phyloP scores from a whole-genome alignment of 1,140 invertebrate genomes.

The Drosophila navojoa region DNA sequence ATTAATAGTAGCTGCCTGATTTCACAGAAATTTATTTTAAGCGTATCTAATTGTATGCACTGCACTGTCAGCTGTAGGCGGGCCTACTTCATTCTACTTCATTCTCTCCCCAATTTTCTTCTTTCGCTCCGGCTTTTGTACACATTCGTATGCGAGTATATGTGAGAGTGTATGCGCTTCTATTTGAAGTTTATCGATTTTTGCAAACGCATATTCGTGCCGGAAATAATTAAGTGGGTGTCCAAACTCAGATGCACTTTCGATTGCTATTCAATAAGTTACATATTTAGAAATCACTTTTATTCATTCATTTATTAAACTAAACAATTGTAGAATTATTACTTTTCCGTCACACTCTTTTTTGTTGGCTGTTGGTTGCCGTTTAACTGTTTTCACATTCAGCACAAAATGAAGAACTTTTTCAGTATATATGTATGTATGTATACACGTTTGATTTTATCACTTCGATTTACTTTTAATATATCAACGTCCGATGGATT shows the following conservation, averaged over 20 bases:
- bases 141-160: slow-evolving; percentile 23
- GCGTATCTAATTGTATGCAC: slow-evolving; percentile 46
- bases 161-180: slow-evolving; percentile 27
- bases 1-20: slow-evolving; percentile 13
- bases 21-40: background rate
- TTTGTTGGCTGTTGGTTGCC: slow-evolving; percentile 25
- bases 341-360: slow-evolving; percentile 44
- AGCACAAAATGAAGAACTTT: slow-evolving; percentile 45
- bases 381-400: slow-evolving; percentile 36
- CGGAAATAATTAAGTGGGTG: slow-evolving; percentile 31
- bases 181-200: slow-evolving; percentile 74
- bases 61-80: slow-evolving; percentile 46
- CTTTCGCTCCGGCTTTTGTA: slow-evolving; percentile 32
- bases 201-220: slow-evolving; percentile 60
- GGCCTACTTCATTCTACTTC: slow-evolving; percentile 43
- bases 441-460: slow-evolving; percentile 57
- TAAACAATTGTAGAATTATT: slow-evolving; percentile 15
- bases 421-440: slow-evolving; percentile 43
- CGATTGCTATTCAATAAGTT: background rate
- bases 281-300: slow-evolving; percentile 19
- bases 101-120: slow-evolving; percentile 40
- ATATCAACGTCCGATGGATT: slow-evolving; percentile 55
- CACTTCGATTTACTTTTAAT: slow-evolving; percentile 54
- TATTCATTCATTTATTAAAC: slow-evolving; percentile 15
- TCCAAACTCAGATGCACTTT: slow-evolving; percentile 22